phyloP scores from a whole-genome alignment of 1,140 invertebrate species.

The Ceratitis capitata region DNA sequence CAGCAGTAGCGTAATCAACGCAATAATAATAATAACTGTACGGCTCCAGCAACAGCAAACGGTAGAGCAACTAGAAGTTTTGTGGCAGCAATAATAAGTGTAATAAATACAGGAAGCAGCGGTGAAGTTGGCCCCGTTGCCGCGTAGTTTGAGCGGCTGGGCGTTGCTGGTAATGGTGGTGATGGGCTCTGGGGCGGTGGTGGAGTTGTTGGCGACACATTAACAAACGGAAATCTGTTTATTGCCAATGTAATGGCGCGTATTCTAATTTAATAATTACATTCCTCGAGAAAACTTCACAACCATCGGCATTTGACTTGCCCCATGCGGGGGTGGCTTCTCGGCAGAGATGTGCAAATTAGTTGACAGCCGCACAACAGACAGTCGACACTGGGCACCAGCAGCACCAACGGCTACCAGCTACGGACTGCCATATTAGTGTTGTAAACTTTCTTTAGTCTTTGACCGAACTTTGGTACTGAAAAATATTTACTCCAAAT shows the following conservation, averaged over 20 bases:
- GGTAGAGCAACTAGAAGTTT: neutral
- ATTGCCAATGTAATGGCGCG: constrained; percentile 35
- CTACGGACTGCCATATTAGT: too few relatives aligned
- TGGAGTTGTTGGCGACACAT: neutral
- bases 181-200: neutral
- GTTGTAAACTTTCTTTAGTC: neutral
- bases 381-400: too few relatives aligned
- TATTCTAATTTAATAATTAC: constrained; percentile 31
- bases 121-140: too few relatives aligned
- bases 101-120: neutral
- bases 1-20: neutral
- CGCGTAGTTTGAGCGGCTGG: too few relatives aligned
- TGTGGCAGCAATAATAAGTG: neutral
- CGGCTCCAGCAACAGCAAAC: neutral
- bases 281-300: neutral
- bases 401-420: neutral
- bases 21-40: constrained; percentile 3
- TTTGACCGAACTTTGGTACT: neutral
- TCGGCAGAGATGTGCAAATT: neutral
- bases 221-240: constrained; percentile 34
- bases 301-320: neutral
- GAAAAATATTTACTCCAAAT: constrained; percentile 5
- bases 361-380: neutral
- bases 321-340: neutral
- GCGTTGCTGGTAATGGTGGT: neutral